phyloP scores from a whole-genome alignment of 2,888 invertebrate genomes.

The Brachynemurus nebulosus region DNA sequence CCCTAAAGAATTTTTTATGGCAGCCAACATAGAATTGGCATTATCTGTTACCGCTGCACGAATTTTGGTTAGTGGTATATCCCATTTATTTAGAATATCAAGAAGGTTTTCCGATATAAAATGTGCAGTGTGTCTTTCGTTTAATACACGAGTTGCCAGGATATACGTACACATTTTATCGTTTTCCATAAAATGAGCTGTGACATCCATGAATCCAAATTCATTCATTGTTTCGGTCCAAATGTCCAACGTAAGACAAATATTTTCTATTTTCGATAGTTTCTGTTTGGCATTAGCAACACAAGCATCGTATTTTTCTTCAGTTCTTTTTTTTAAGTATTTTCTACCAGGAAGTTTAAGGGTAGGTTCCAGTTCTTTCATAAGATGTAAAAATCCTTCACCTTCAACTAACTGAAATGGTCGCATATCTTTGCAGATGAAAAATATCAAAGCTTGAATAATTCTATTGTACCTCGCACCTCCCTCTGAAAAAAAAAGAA shows the following conservation, averaged over 20 bases:
- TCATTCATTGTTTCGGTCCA: constrained; percentile 24
- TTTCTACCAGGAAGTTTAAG: constrained; percentile 17
- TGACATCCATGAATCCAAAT: constrained; percentile 22
- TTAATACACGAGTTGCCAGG: constrained; percentile 16
- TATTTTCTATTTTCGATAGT: constrained; percentile 18
- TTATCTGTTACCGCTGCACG: constrained; percentile 18
- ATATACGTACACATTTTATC: constrained; percentile 15
- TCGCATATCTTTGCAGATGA: constrained; percentile 19
- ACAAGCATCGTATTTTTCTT: constrained; percentile 17
- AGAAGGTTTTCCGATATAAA: constrained; percentile 12
- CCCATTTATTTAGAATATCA: constrained; percentile 19
- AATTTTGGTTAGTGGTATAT: constrained; percentile 17
- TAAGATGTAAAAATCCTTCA: constrained; percentile 18
- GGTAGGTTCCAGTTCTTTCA: constrained; percentile 18
- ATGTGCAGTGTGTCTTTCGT: constrained; percentile 15
- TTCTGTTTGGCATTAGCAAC: constrained; percentile 15
- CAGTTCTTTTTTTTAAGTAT: constrained; percentile 17
- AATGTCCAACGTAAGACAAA: constrained; percentile 20
- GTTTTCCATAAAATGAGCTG: constrained; percentile 21
- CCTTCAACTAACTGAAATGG: constrained; percentile 19
- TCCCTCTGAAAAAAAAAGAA: not conserved
- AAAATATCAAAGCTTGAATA: constrained; percentile 14
- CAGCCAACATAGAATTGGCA: constrained; percentile 19
- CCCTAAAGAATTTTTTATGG: constrained; percentile 16
- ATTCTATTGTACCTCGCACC: not conserved